Percentiles rank a stretch among this genome's conserved stretches.
Evolutionary conservation across 1,140 invertebrate species (phyloP).

Genomic region (Tetranychus cinnabarinus): DNA sequence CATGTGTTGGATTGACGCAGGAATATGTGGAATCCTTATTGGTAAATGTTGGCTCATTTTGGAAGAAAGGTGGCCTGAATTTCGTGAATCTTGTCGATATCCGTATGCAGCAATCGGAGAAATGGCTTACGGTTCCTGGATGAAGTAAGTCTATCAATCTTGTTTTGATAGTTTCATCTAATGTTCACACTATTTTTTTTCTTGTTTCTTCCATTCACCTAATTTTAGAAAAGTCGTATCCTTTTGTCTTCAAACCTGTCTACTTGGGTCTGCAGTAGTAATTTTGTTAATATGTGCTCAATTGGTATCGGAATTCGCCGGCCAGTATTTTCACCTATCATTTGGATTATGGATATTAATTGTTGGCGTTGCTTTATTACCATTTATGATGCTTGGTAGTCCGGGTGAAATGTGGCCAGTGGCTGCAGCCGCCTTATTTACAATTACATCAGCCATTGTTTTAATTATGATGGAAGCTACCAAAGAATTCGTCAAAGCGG

Average conservation of each 20-base stretch:
- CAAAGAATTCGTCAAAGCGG: not conserved
- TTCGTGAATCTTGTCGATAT: slow-evolving; percentile 5
- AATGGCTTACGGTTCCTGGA: not conserved
- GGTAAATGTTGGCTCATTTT: slow-evolving; percentile 10
- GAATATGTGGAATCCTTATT: slow-evolving; percentile 5
- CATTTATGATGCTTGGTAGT: slow-evolving; percentile 38
- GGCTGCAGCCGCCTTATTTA: not conserved
- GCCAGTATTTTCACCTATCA: not conserved
- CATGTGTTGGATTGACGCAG: slow-evolving; percentile 13
- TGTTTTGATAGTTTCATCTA: too few species aligned
- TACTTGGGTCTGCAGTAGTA: not conserved
- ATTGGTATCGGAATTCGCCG: not conserved
- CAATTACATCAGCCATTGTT: not conserved
- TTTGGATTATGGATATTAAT: slow-evolving; percentile 37
- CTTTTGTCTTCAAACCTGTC: not conserved
- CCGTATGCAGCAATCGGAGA: slow-evolving; percentile 11
- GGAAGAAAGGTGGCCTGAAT: slow-evolving; percentile 10
- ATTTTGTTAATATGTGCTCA: not conserved
- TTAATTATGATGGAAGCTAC: slow-evolving; percentile 4
- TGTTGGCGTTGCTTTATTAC: slow-evolving; percentile 31
- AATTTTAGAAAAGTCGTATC: not conserved
- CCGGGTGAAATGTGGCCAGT: slow-evolving; percentile 40
- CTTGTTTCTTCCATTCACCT: not conserved
- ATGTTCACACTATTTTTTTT: too few species aligned
- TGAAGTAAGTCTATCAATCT: too few species aligned